Evolutionary conservation across 2,797 vertebrate genomes (phyloP).

Genomic region (Danio tinwini): DNA sequence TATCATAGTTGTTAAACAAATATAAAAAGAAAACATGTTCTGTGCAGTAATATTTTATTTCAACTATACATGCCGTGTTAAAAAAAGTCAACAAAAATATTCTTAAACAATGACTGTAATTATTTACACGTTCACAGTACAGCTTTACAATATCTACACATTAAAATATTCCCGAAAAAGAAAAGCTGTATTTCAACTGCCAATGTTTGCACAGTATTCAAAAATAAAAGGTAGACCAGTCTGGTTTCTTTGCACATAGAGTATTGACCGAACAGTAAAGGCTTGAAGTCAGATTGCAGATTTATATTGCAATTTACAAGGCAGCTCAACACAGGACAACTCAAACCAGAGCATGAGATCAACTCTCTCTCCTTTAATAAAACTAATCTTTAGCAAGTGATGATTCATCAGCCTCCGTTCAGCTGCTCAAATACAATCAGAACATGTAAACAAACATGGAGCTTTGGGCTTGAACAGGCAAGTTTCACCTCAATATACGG

Average conservation of each 20-base stretch:
- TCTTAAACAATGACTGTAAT: conserved; percentile 88
- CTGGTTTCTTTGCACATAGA: conserved; percentile 90
- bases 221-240: conserved; percentile 90
- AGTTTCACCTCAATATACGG: conserved; percentile 57
- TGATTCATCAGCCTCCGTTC: conserved; percentile 62
- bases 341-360: conserved; percentile 75
- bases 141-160: conserved; percentile 99
- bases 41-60: conserved; percentile 97
- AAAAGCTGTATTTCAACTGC: conserved; percentile 85
- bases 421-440: conserved; percentile 80
- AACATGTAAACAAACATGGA: conserved; percentile 80
- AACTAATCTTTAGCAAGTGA: conserved; percentile 65
- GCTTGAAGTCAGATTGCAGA: conserved; percentile 92
- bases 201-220: conserved; percentile 90
- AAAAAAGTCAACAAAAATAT: conserved; percentile 84
- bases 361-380: conserved; percentile 68
- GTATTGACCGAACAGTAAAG: conserved; percentile 91
- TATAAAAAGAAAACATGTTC: conserved; percentile 46
- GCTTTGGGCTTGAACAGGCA: conserved; percentile 77
- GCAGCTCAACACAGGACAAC: conserved; percentile 90
- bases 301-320: conserved; percentile 97
- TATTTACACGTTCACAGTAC: conserved; percentile 99
- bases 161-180: conserved; percentile 94
- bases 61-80: conserved; percentile 99
- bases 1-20: not conserved